Conservation (phyloP, 1,140 invertebrate species). For the Eufriesea mexicana region DNA sequence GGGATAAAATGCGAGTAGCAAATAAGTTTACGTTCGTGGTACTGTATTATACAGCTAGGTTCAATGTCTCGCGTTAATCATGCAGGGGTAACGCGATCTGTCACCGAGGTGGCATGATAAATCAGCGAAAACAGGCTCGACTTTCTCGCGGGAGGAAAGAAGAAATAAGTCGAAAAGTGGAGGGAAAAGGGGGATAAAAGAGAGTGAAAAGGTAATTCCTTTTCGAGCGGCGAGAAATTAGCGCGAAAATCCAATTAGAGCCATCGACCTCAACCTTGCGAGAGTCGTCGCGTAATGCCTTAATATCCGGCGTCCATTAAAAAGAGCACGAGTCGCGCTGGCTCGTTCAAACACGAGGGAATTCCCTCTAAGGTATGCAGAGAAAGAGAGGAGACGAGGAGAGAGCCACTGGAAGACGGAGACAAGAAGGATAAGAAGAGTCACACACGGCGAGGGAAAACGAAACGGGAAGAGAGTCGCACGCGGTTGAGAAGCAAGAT, state of each 20-base stretch:
- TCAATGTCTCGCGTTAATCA: too few species aligned
- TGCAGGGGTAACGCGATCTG: too few species aligned
- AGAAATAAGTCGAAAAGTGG: not conserved
- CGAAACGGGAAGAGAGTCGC: too few species aligned
- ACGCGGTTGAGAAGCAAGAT: too few species aligned
- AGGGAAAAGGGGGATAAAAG: not conserved
- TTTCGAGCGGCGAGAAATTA: not conserved
- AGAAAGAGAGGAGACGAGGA: too few species aligned
- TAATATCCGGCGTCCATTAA: slow-evolving; percentile 4
- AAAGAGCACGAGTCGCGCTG: not conserved
- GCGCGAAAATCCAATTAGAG: not conserved
- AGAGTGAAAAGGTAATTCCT: not conserved
- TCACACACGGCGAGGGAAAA: too few species aligned
- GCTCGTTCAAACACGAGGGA: not conserved
- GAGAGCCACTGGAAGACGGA: not conserved
- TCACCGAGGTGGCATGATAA: too few species aligned
- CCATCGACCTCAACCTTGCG: not conserved
- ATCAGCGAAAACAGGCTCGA: too few species aligned
- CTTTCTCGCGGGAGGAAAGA: not conserved
- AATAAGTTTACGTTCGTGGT: too few species aligned
- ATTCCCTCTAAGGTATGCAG: not conserved
- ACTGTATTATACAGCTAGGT: too few species aligned
- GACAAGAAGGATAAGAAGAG: too few species aligned
- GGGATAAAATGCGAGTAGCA: too few species aligned
- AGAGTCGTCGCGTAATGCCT: not conserved